Percentiles rank a stretch among this genome's conserved stretches.
These are phyloP conservation scores for Drosophila anomalata DNA, from an alignment of 2,888 invertebrate species.

Conservation along the genomic window DNA sequence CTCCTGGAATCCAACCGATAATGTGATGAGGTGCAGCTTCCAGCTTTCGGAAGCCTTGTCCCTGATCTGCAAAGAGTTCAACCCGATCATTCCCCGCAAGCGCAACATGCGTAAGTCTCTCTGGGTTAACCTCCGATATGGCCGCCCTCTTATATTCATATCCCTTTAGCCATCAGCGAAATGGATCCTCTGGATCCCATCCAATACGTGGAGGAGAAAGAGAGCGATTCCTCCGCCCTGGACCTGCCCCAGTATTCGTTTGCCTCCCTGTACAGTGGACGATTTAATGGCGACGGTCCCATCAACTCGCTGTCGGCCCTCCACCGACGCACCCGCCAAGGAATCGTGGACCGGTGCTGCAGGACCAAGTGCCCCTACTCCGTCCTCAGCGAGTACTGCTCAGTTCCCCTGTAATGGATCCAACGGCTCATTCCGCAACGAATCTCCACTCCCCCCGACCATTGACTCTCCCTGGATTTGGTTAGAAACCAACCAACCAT, in stretches of 20 bases:
- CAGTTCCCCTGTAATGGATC: slow-evolving; percentile 18
- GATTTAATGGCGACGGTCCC: slow-evolving; percentile 43
- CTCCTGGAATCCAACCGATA: slow-evolving; percentile 27
- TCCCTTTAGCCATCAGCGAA: slow-evolving; percentile 21
- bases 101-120: slow-evolving; percentile 58
- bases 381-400: slow-evolving; percentile 52
- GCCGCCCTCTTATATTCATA: background rate
- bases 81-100: slow-evolving; percentile 46
- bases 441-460: background rate
- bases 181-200: slow-evolving; percentile 59
- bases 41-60: slow-evolving; percentile 46
- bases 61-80: slow-evolving; percentile 45
- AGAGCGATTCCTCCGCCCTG: slow-evolving; percentile 39
- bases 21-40: slow-evolving; percentile 50
- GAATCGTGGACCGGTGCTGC: slow-evolving; percentile 65
- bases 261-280: slow-evolving; percentile 39
- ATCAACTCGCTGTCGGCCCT: slow-evolving; percentile 54
- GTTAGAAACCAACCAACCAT: slow-evolving; percentile 10
- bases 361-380: slow-evolving; percentile 16
- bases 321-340: slow-evolving; percentile 56
- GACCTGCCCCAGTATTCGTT: background rate
- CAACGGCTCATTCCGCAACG: background rate
- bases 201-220: slow-evolving; percentile 61
- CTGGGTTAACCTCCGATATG: too few relatives aligned
- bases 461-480: slow-evolving; percentile 17